Percentiles rank a stretch among this genome's conserved stretches.
These are phyloP conservation scores for Cyanoramphus novaezelandiae DNA, from an alignment of 2,113 vertebrate species.

Conservation along the genomic window DNA sequence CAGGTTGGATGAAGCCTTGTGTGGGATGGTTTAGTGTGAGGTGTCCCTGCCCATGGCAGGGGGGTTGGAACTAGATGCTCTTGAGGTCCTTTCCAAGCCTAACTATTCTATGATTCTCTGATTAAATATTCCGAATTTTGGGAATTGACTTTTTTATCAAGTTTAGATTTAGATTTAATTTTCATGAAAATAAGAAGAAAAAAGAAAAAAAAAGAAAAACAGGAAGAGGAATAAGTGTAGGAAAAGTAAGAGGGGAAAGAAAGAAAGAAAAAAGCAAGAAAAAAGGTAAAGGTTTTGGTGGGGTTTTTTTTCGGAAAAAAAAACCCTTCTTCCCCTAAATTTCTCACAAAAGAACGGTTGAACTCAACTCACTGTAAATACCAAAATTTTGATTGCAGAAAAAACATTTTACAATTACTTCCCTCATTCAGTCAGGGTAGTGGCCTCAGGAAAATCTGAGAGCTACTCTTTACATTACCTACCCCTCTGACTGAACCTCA, in stretches of 20 bases:
- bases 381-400: not conserved
- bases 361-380: not conserved
- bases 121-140: not conserved
- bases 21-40: no score
- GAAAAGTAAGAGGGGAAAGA: accelerated
- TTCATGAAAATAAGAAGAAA: not conserved
- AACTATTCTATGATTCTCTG: no score
- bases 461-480: not conserved
- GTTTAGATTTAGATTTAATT: not conserved
- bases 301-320: not conserved
- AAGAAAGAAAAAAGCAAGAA: not conserved
- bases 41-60: no score
- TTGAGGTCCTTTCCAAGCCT: no score
- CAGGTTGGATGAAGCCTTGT: no score
- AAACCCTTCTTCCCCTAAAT: accelerated
- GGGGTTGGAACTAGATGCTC: no score
- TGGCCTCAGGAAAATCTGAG: not conserved
- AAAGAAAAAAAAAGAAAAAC: no score
- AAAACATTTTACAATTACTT: not conserved
- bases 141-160: not conserved
- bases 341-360: not conserved
- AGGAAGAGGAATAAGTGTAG: no score
- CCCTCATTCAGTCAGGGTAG: not conserved
- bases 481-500: not conserved
- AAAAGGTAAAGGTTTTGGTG: not conserved